phyloP scores from a whole-genome alignment of 2,888 invertebrate genomes.

The Belgica antarctica region DNA sequence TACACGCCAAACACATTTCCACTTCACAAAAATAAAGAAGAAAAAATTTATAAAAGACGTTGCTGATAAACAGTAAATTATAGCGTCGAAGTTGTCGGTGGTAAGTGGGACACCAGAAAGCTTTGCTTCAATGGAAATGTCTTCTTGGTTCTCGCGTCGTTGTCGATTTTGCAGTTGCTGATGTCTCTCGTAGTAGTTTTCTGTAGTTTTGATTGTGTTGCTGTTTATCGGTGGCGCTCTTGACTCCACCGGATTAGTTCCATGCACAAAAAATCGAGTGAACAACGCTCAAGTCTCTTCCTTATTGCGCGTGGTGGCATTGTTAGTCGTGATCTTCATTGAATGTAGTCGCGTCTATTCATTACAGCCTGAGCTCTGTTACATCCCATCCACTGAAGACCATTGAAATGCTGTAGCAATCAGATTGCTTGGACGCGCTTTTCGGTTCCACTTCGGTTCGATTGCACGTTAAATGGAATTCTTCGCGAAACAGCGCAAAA shows the following conservation, averaged over 20 bases:
- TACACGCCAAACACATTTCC: not conserved
- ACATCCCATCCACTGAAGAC: too few species aligned
- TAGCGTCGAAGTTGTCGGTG: slow-evolving; percentile 23
- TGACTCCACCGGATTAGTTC: not conserved
- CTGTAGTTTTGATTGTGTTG: too few species aligned
- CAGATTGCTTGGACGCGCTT: not conserved
- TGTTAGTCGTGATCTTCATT: too few species aligned
- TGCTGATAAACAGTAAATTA: slow-evolving; percentile 31
- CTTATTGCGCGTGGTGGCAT: too few species aligned
- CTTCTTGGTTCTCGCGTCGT: not conserved
- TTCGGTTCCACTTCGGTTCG: not conserved
- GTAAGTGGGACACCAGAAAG: slow-evolving; percentile 20
- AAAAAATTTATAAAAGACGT: not conserved
- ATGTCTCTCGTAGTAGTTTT: too few species aligned
- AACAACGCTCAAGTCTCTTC: too few species aligned
- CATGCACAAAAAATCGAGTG: not conserved
- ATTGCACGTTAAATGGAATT: slow-evolving; percentile 6
- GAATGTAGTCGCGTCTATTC: too few species aligned
- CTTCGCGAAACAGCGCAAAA: not conserved
- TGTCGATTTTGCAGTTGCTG: not conserved
- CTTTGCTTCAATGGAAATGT: not conserved
- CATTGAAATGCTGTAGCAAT: not conserved
- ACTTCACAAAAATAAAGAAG: not conserved
- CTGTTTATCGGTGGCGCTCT: too few species aligned
- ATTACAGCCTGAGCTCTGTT: too few species aligned